Conservation (phyloP, 30 jellyfish, hydroid and myxozoan species). For the Aurelia sp. region DNA sequence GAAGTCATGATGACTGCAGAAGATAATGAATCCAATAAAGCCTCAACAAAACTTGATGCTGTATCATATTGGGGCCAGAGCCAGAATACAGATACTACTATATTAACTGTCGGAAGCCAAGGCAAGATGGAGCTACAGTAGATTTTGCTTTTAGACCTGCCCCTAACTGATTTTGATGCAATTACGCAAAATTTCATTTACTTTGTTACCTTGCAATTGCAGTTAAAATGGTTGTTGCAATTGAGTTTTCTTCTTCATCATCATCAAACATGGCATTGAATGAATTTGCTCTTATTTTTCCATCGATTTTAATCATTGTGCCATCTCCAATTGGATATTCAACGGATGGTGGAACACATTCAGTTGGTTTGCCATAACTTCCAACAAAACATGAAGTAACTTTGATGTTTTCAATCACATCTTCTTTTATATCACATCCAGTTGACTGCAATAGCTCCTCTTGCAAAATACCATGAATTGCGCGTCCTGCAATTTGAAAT, state of each 20-base stretch:
- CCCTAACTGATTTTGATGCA: too few species aligned
- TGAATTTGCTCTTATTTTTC: constrained; percentile 78
- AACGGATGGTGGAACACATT: constrained; percentile 70
- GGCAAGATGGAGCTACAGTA: too few species aligned
- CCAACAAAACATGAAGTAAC: constrained; percentile 90
- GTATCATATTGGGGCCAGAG: too few species aligned
- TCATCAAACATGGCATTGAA: constrained; percentile 82
- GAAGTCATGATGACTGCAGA: too few species aligned
- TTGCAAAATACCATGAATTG: constrained; percentile 62
- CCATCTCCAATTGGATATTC: constrained; percentile 72
- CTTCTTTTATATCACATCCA: constrained; percentile 49
- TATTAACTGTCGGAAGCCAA: too few species aligned
- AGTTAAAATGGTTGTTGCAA: constrained; percentile 80
- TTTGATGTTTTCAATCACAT: constrained; percentile 82
- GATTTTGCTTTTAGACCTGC: too few species aligned
- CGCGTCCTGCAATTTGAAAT: constrained; percentile 76
- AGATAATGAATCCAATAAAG: too few species aligned
- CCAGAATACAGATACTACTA: too few species aligned
- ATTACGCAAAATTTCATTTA: too few species aligned
- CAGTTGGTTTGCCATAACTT: constrained; percentile 44
- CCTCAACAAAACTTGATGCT: too few species aligned
- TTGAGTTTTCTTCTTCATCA: constrained; percentile 85
- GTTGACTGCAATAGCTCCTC: constrained; percentile 58
- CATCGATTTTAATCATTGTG: constrained; percentile 58
- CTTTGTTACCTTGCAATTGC: constrained; percentile 63